A percentile compares a stretch with the other conserved stretches of the same genome.
phyloP scores from a whole-genome alignment of 2,888 invertebrate genomes.

The Orthosia gracilis region DNA sequence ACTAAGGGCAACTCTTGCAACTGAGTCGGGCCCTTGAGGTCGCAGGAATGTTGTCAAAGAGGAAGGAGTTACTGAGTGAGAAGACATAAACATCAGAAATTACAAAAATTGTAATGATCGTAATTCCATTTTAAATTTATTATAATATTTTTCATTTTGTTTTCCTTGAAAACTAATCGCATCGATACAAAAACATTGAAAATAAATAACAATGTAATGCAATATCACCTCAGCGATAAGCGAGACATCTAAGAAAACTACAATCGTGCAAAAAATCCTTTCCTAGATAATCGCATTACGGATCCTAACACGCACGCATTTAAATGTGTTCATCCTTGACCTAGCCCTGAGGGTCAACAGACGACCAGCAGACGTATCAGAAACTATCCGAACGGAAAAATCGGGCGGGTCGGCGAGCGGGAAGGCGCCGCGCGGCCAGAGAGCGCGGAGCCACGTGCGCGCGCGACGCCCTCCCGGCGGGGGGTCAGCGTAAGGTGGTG shows the following conservation, averaged over 20 bases:
- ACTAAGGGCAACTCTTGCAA: background rate
- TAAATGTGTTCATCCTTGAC: constrained; percentile 79
- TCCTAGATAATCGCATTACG: constrained; percentile 13
- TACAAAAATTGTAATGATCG: too few species aligned
- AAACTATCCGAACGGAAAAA: constrained; percentile 89
- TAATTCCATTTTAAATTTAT: too few species aligned
- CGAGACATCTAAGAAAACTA: background rate
- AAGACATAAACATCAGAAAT: too few species aligned
- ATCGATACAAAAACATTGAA: too few species aligned
- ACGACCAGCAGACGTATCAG: constrained; percentile 79
- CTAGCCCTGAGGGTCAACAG: constrained; percentile 80
- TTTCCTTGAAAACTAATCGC: too few species aligned
- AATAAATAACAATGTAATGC: background rate
- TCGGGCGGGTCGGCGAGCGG: constrained; percentile 79
- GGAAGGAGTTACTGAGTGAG: too few species aligned
- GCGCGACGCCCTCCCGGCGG: constrained; percentile 45
- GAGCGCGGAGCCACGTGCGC: constrained; percentile 65
- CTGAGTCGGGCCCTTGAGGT: too few species aligned
- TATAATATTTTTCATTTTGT: too few species aligned
- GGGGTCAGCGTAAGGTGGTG: constrained; percentile 77
- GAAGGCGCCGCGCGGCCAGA: constrained; percentile 76
- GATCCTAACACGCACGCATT: constrained; percentile 57
- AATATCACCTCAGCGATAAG: background rate
- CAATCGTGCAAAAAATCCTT: constrained; percentile 8
- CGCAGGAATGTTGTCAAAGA: too few species aligned